Base-by-base conservation (phyloP, 2,113 vertebrate species). In the Plestiodon gilberti region DNA sequence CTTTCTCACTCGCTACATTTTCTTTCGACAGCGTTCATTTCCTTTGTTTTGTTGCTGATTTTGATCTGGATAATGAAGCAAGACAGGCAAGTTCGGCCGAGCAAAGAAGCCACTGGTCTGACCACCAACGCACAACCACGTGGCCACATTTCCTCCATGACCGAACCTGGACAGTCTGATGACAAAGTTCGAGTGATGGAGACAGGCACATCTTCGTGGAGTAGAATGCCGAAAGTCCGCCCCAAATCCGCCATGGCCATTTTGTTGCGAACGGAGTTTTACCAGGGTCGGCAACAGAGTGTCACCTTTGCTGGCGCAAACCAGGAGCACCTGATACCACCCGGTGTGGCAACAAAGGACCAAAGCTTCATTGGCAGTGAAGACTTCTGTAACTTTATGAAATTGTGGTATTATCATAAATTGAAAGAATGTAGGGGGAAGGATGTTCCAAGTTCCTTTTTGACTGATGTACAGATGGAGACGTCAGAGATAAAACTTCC, bases 161-260 rank as follows among this genome's bases (percentile, higher is more conserved):
- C 28, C 40, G 40, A 62, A 62, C 33, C 8, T 1, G 61, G 15
- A 1, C 3, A 18, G 9, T 59, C 65, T 2, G 61, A 8, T 15
- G 5, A 17, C 48, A 81, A 2, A 6, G 1, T 7, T 1, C 61
- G 0, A 78, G 1, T 18, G 0, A 8, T 61, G 35, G 1, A 83
- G 14, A 2, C 0, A 0, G 64, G 2, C 1, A 20, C 30, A 10
- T 1, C 22, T 43, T 22, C 48, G 33, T 67, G 1, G 33, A 48
- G 1, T 0, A 5, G 67, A 1, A 3, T 0, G 2, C 52, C 1
- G 64, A 64, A 15, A 28, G 88, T 89, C 86, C 87, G 95, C 59
- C 92, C 96, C 2, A 96, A 94, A 88, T 97, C 97, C 0, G 96
- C 96, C 3, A 90, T 93, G 1, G 95, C 97, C 10, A 43, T 95